Conservation (phyloP, 2,797 vertebrate genomes). For the Myotis findleyi region DNA sequence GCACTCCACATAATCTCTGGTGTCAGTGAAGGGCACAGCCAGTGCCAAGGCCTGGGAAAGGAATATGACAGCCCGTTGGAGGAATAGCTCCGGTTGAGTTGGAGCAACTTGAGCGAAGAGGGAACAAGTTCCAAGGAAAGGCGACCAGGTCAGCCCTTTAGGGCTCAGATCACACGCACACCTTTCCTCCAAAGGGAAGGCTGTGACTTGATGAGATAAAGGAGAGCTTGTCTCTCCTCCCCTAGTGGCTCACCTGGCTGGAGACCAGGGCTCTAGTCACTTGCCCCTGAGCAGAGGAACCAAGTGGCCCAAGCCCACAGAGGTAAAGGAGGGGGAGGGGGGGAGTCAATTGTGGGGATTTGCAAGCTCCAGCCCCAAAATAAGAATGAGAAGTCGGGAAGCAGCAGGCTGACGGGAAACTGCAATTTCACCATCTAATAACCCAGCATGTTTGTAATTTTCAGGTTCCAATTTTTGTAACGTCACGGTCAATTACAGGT, state of each 20-base stretch:
- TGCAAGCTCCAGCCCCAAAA: not conserved
- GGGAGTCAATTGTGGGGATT: not conserved
- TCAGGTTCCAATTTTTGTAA: conserved; percentile 74
- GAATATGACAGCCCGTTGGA: fast-evolving
- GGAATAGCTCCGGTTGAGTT: not conserved
- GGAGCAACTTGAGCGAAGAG: not conserved
- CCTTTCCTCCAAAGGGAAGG: not conserved
- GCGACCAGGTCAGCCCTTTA: not conserved
- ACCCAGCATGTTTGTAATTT: conserved; percentile 65
- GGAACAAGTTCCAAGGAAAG: not conserved
- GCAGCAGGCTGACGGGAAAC: conserved; percentile 58
- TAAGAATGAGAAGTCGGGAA: not conserved
- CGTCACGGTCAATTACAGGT: conserved; percentile 73
- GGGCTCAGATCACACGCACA: not conserved
- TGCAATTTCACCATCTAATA: conserved; percentile 74
- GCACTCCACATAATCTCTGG: not conserved
- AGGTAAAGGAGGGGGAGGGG: not conserved
- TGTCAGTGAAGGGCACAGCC: not conserved
- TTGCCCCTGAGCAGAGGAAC: not conserved
- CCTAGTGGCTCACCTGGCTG: not conserved
- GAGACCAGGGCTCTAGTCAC: not conserved
- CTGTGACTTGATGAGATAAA: not conserved
- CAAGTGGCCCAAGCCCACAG: not conserved
- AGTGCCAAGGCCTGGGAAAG: not conserved
- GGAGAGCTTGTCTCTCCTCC: not conserved